Conservation (phyloP, 1,140 invertebrate genomes). For the Drosophila pseudoananassae region DNA sequence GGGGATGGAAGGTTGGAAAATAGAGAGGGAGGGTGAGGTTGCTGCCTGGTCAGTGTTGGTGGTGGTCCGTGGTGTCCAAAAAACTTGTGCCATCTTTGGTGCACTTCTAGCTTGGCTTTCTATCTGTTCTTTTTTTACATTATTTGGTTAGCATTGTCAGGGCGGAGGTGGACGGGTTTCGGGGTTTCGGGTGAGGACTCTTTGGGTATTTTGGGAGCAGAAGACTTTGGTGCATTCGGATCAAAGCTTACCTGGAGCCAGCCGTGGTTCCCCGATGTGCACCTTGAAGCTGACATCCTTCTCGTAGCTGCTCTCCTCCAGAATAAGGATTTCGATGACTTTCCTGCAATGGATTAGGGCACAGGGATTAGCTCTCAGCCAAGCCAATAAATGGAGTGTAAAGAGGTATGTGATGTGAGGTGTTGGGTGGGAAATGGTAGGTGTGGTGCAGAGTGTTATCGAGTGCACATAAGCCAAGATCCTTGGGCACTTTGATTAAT, state of each 20-base stretch:
- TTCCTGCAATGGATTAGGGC: conserved; percentile 89
- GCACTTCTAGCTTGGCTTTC: conserved; percentile 25
- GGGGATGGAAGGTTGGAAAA: not conserved
- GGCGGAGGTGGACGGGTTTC: not conserved
- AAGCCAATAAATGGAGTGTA: not conserved
- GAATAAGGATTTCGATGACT: conserved; percentile 92
- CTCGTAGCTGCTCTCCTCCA: conserved; percentile 99
- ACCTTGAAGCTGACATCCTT: conserved; percentile 98
- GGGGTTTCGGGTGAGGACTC: conserved; percentile 6
- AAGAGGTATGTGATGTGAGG: not conserved
- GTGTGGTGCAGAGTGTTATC: conserved; percentile 16
- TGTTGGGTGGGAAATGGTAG: not conserved
- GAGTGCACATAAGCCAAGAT: conserved; percentile 39
- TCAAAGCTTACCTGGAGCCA: conserved; percentile 90
- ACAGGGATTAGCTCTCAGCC: conserved; percentile 11
- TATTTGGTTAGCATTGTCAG: not conserved
- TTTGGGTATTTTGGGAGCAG: conserved; percentile 3
- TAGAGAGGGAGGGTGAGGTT: not conserved
- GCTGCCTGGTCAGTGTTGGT: conserved; percentile 11
- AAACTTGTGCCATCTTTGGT: conserved; percentile 42
- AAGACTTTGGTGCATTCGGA: not conserved
- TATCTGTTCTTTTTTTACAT: conserved; percentile 2
- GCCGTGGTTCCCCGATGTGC: conserved; percentile 93
- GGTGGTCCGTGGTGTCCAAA: conserved; percentile 22
- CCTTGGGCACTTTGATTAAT: conserved; percentile 57